Evolutionary conservation across 1,140 invertebrate species (phyloP).

Genomic region (Sycophaga agraensis): DNA sequence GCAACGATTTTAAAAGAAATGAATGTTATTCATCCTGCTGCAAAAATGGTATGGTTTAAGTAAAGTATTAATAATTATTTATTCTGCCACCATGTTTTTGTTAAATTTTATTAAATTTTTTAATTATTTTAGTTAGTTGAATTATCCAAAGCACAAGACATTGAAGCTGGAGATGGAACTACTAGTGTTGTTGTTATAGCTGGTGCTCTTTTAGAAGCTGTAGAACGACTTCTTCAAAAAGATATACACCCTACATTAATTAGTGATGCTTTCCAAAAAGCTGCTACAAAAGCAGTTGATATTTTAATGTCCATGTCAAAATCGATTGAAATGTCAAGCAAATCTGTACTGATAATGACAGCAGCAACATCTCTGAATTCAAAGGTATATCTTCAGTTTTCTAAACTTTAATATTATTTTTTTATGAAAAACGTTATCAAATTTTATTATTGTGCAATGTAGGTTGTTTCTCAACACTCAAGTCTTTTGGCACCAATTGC

Average conservation of each 20-base stretch:
- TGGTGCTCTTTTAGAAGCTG: constrained; percentile 92
- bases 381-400: constrained; percentile 74
- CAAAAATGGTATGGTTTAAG: constrained; percentile 86
- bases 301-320: constrained; percentile 85
- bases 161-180: constrained; percentile 99
- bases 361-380: constrained; percentile 98
- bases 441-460: neutral
- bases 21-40: constrained; percentile 97
- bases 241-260: constrained; percentile 98
- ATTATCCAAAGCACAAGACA: constrained; percentile 96
- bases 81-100: neutral
- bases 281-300: constrained; percentile 80
- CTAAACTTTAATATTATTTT: neutral
- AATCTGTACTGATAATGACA: constrained; percentile 86
- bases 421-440: neutral
- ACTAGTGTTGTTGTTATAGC: constrained; percentile 96
- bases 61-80: too few species aligned
- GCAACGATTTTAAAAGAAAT: constrained; percentile 99
- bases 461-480: constrained; percentile 96
- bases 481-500: constrained; percentile 93
- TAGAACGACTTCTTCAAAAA: constrained; percentile 87
- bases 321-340: constrained; percentile 84
- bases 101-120: constrained; percentile 12
- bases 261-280: constrained; percentile 94
- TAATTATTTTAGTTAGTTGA: constrained; percentile 82